Conservation (phyloP, 2,797 vertebrate genomes). For the Neomorphus geoffroyi region DNA sequence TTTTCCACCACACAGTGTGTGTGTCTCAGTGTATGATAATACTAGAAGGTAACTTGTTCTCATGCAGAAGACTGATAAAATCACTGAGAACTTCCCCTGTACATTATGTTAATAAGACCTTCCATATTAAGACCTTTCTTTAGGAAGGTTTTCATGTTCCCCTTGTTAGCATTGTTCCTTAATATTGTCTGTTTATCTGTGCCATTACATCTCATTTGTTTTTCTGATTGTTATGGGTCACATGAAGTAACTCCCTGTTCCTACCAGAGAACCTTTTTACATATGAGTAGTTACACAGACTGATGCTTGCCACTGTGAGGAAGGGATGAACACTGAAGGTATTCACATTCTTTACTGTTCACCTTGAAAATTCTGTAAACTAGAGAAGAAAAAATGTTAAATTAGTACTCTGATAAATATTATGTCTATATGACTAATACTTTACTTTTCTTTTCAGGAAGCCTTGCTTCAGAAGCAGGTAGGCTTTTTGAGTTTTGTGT, state of each 20-base stretch:
- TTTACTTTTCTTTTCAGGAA: conserved; percentile 61
- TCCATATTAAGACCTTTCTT: background rate
- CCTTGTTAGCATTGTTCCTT: background rate
- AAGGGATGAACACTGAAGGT: background rate
- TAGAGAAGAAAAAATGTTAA: background rate
- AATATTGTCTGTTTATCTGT: background rate
- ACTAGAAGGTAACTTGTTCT: background rate
- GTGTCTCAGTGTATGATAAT: background rate
- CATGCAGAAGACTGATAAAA: background rate
- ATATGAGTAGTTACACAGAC: background rate
- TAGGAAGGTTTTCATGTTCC: background rate
- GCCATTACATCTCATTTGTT: background rate
- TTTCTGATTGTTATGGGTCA: background rate
- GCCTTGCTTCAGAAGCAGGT: conserved; percentile 72
- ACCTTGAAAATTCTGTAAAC: conserved; percentile 7
- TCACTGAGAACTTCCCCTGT: background rate
- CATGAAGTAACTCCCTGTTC: background rate
- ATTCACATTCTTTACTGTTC: conserved; percentile 13
- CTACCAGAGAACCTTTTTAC: background rate
- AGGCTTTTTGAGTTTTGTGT: background rate
- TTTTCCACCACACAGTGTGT: background rate
- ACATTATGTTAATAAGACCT: background rate
- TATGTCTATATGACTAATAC: background rate
- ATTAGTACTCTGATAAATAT: background rate
- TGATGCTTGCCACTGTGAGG: background rate